These are phyloP conservation scores for Phorcus lineatus DNA, from an alignment of 2,888 invertebrate genomes.

Conservation along the genomic window DNA sequence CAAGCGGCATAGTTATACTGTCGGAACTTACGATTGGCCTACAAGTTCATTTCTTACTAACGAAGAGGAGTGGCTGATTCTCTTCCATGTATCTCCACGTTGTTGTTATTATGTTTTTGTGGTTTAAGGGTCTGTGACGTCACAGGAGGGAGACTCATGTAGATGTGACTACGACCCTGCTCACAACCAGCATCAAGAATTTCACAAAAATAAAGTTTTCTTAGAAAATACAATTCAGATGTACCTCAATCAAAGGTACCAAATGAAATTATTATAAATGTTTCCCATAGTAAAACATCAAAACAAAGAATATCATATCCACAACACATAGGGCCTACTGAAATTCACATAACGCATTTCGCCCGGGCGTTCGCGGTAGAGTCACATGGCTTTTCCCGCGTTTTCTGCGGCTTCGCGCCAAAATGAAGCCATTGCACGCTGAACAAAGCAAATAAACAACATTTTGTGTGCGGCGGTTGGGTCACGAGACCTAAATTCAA, in stretches of 20 bases:
- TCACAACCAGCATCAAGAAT: too few relatives aligned
- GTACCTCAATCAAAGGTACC: too few relatives aligned
- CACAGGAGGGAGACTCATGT: background rate
- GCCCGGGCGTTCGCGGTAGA: background rate
- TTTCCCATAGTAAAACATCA: too few relatives aligned
- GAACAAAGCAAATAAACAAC: conserved; percentile 4
- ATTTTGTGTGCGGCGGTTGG: background rate
- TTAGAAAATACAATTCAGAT: too few relatives aligned
- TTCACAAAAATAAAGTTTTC: too few relatives aligned
- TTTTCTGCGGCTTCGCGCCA: background rate
- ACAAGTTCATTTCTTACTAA: background rate
- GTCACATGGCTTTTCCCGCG: conserved; percentile 3
- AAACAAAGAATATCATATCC: too few relatives aligned
- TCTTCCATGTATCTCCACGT: background rate
- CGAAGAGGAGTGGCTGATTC: conserved; percentile 11
- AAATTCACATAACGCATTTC: background rate
- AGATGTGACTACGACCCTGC: background rate
- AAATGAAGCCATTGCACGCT: background rate
- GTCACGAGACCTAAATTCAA: background rate
- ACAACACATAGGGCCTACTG: background rate
- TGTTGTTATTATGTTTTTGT: conserved; percentile 17
- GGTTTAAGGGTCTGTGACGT: conserved; percentile 16
- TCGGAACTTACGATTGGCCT: conserved; percentile 19
- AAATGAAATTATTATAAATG: too few relatives aligned
- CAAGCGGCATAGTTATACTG: background rate